A percentile compares a stretch with the other conserved stretches of the same genome.
These are phyloP conservation scores for Heteromyza rotundicornis DNA, from an alignment of 2,888 invertebrate species.

Conservation along the genomic window DNA sequence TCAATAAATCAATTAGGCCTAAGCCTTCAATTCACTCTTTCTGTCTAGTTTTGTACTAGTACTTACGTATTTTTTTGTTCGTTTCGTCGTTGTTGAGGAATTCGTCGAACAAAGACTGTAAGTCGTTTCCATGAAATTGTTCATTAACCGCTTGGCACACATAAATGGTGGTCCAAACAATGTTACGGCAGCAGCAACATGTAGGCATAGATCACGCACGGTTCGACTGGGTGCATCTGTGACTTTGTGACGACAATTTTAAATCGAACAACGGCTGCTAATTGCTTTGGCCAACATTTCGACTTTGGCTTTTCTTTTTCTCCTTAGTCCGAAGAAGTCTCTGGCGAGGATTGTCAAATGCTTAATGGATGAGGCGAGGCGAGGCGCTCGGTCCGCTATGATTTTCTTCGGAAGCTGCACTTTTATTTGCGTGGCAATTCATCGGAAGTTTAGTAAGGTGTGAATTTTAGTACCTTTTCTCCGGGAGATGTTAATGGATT, in stretches of 20 bases:
- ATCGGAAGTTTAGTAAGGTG: constrained; percentile 36
- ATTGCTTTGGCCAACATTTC: background rate
- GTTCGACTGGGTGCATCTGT: background rate
- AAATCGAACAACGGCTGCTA: background rate
- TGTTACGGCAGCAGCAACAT: background rate
- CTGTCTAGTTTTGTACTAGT: background rate
- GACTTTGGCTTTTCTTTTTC: background rate
- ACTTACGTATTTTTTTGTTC: background rate
- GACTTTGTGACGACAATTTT: background rate
- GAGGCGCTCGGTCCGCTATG: background rate
- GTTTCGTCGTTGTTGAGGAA: background rate
- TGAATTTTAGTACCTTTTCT: constrained; percentile 32
- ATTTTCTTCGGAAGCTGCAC: constrained; percentile 37
- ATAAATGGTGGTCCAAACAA: background rate
- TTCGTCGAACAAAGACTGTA: background rate
- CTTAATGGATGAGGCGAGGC: background rate
- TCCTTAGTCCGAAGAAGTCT: background rate
- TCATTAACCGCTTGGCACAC: constrained; percentile 13
- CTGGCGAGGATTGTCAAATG: background rate
- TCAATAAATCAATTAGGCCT: constrained; percentile 1
- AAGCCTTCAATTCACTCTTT: background rate
- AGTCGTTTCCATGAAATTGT: constrained; percentile 19
- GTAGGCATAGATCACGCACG: background rate
- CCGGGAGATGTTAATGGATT: constrained; percentile 4
- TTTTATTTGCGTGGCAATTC: constrained; percentile 38